These are phyloP conservation scores for Danaus plexippus DNA, from an alignment of 1,140 invertebrate genomes.

Conservation along the genomic window DNA sequence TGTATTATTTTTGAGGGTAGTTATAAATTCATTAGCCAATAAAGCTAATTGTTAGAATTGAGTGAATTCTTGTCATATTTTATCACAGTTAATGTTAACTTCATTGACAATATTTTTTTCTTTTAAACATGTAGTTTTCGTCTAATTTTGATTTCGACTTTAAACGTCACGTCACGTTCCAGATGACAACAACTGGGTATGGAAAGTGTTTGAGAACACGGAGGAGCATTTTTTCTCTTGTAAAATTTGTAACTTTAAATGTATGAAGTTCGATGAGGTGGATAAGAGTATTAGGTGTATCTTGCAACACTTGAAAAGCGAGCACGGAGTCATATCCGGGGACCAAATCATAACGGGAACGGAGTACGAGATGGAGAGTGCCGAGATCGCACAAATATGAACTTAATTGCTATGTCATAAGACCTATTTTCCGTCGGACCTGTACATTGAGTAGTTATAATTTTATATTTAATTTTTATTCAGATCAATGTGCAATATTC, in stretches of 20 bases:
- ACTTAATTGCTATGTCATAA: not conserved
- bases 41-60: too few species aligned
- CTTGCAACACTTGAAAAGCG: constrained; percentile 38
- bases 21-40: too few species aligned
- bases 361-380: constrained; percentile 31
- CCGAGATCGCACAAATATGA: constrained; percentile 16
- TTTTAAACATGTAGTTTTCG: too few species aligned
- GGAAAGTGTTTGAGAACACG: constrained; percentile 51
- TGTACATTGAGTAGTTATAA: constrained; percentile 3
- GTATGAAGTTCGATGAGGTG: constrained; percentile 34
- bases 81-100: too few species aligned
- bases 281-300: constrained; percentile 37
- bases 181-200: constrained; percentile 50
- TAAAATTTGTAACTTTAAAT: constrained; percentile 53
- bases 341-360: constrained; percentile 53
- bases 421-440: not conserved
- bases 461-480: constrained; percentile 7
- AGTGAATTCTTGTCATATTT: too few species aligned
- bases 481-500: constrained; percentile 11
- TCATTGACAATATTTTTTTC: too few species aligned
- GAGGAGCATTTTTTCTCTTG: constrained; percentile 44
- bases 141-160: too few species aligned
- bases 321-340: constrained; percentile 49
- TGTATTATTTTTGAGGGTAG: not conserved
- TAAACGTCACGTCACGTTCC: constrained; percentile 5